Base-by-base conservation (phyloP, 2,888 invertebrate genomes). In the Clanis bilineata region DNA sequence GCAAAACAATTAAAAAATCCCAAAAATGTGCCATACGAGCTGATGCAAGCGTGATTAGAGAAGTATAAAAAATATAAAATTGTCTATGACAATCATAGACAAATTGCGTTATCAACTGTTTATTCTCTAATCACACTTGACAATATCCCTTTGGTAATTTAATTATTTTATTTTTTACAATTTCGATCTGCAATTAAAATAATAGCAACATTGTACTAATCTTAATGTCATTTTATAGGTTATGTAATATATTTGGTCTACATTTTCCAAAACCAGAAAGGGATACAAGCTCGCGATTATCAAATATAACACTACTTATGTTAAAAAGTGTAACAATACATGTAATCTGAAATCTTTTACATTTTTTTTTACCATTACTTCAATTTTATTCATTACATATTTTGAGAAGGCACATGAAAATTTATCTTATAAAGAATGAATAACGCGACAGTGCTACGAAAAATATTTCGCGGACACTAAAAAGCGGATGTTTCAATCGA, bases 341-440 rank as follows among this genome's bases (percentile, higher is more conserved):
- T 82, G 86, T 86, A 79, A 81, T 82, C 77, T 79, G 86, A 85
- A 88, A 85, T 75, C 76, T 76, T 81, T 85, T 82, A 86, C 79
- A 82, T 15, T 76, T 83, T 83, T 83, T 79, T 67, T 66, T 66
- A 67, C 62, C 57, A 62, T 66, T 70, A 67, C 58, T 66, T 28
- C 28, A 57, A 72, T 75, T 57, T 83, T 81, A 74, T 81, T 77
- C 79, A 85, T 83, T 82, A 56, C 23, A 59, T 54, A 86, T 80
- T 85, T 84, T 90, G 87, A 87, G 88, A 92, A 92, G 92, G 92
- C 92, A 92, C 92, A 91, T 92, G 91, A 87, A 90, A 89, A 82
- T 85, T 85, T 82, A 57, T 66, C 86, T 89, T 91, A 90, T 72
- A 82, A 89, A 89, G 86, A 89, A 91, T 82, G 75, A 86, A 86